Conservation (phyloP, 2,113 vertebrate genomes). For the Centrocercus urophasianus region DNA sequence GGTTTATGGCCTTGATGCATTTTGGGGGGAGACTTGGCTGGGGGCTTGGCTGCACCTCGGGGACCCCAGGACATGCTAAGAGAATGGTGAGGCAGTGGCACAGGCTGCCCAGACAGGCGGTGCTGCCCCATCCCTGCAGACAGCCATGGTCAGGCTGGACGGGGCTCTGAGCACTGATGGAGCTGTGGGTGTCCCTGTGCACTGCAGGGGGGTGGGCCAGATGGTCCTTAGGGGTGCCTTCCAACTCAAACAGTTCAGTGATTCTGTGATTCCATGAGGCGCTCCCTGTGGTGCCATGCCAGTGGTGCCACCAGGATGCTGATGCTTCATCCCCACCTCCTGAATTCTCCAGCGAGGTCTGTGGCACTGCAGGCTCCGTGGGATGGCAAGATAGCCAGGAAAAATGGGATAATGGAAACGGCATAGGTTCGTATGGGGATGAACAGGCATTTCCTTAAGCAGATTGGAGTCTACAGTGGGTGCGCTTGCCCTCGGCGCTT, state of each 20-base stretch:
- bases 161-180: too few relatives aligned
- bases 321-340: rapidly evolving
- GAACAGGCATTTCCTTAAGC: constrained; percentile 33
- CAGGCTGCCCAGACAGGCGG: too few relatives aligned
- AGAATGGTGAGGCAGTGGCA: too few relatives aligned
- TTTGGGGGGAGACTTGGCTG: neutral
- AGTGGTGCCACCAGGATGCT: rapidly evolving
- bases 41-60: too few relatives aligned
- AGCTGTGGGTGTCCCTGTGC: too few relatives aligned
- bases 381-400: neutral
- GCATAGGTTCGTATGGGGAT: neutral
- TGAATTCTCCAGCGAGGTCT: neutral
- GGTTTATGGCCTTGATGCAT: neutral
- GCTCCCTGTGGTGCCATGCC: neutral
- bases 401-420: neutral
- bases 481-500: neutral
- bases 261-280: too few relatives aligned
- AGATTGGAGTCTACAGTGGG: neutral
- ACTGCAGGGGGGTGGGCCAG: too few relatives aligned
- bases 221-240: too few relatives aligned
- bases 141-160: too few relatives aligned
- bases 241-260: too few relatives aligned
- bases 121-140: too few relatives aligned
- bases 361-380: rapidly evolving
- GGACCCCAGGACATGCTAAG: neutral